Conservation (phyloP, 2,888 invertebrate genomes). For the Lysandra bellargus region DNA sequence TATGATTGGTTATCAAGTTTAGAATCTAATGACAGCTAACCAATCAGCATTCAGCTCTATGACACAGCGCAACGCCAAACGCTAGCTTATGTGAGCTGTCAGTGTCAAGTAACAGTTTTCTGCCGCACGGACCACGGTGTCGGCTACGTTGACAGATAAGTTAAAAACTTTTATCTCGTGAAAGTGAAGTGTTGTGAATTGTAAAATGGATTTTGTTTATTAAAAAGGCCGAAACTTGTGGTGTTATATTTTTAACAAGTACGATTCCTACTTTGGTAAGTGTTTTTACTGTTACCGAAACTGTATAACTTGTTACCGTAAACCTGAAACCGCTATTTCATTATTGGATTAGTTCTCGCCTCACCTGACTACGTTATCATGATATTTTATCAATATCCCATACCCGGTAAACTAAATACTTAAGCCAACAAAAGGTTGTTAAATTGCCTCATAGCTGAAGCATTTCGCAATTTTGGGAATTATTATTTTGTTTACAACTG, state of each 20-base stretch:
- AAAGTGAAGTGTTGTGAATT: slow-evolving; percentile 64
- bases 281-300: neutral
- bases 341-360: slow-evolving; percentile 45
- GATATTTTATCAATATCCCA: slow-evolving; percentile 49
- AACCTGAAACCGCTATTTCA: slow-evolving; percentile 28
- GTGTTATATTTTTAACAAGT: slow-evolving; percentile 43
- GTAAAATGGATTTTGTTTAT: slow-evolving; percentile 67
- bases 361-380: slow-evolving; percentile 49
- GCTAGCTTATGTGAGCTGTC: neutral
- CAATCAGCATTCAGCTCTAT: neutral
- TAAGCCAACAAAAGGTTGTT: neutral
- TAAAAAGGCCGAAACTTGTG: slow-evolving; percentile 51
- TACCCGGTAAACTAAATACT: neutral
- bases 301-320: neutral
- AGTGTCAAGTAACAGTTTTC: slow-evolving; percentile 48
- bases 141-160: slow-evolving; percentile 46
- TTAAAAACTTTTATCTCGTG: slow-evolving; percentile 52
- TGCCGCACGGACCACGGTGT: slow-evolving; percentile 47
- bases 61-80: neutral
- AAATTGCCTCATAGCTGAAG: neutral
- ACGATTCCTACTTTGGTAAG: slow-evolving; percentile 1
- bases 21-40: neutral
- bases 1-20: neutral
- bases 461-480: neutral
- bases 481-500: neutral